These are phyloP conservation scores for Montipora cactus DNA, from an alignment of 64 coral and sea anemone genomes.

Conservation along the genomic window DNA sequence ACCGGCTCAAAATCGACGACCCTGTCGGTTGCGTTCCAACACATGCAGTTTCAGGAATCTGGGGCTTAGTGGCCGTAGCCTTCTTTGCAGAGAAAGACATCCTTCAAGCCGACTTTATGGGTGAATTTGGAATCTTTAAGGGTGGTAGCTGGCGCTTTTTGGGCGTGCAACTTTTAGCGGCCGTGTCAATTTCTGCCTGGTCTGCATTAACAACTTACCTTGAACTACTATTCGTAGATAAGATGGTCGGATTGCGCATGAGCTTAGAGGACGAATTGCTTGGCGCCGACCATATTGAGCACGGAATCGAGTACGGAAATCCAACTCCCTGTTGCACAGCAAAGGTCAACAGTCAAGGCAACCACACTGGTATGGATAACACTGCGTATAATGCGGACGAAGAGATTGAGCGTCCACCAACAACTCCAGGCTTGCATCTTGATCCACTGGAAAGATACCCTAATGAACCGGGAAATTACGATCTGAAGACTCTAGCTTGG, in stretches of 20 bases:
- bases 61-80: conserved; percentile 86
- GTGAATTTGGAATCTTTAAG: conserved; percentile 84
- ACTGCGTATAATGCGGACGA: background rate
- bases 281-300: conserved; percentile 79
- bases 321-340: background rate
- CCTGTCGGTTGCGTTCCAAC: conserved; percentile 91
- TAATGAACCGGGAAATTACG: background rate
- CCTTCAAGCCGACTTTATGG: conserved; percentile 37
- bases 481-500: background rate
- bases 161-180: conserved; percentile 55
- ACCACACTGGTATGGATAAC: background rate
- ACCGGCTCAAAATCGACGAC: conserved; percentile 83
- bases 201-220: conserved; percentile 41
- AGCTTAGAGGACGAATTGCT: conserved; percentile 65
- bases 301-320: conserved; percentile 46
- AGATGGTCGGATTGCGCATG: conserved; percentile 73
- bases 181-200: conserved; percentile 59
- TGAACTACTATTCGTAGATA: conserved; percentile 67
- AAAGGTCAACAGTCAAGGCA: background rate
- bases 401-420: background rate
- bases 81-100: conserved; percentile 89
- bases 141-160: conserved; percentile 76
- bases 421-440: background rate
- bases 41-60: conserved; percentile 58
- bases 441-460: no score